Percentiles rank a stretch among this genome's conserved stretches.
Evolutionary conservation across 2,797 vertebrate genomes (phyloP).

Genomic region (Emydoidea blandingii): DNA sequence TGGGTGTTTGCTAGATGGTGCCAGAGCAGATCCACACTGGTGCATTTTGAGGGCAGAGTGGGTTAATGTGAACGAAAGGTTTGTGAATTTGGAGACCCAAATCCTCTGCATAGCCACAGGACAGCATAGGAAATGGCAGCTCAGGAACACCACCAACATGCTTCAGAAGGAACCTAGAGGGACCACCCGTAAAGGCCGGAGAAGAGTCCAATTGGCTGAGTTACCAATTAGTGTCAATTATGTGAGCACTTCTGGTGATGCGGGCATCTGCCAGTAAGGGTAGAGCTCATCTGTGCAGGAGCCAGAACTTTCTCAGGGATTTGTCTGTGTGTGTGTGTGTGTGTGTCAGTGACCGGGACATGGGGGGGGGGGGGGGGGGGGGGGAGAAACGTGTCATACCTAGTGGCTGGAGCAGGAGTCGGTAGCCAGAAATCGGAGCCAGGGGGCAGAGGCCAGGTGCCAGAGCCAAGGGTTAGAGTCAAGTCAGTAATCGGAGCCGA

Average conservation of each 20-base stretch:
- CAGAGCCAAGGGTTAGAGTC: no score
- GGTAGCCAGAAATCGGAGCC: no score
- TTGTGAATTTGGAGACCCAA: rapidly evolving
- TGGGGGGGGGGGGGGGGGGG: no score
- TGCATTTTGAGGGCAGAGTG: background rate
- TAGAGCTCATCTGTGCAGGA: background rate
- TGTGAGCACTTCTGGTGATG: no score
- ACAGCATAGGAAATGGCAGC: background rate
- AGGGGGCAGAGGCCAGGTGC: no score
- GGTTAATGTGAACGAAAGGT: background rate
- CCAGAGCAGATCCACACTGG: background rate
- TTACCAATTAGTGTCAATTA: background rate
- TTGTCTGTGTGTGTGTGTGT: no score
- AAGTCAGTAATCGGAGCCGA: no score
- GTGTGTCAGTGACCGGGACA: no score
- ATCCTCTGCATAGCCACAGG: background rate
- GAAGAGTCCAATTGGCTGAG: background rate
- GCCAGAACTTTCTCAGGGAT: background rate
- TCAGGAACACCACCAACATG: background rate
- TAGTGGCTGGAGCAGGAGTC: no score
- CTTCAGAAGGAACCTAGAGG: background rate
- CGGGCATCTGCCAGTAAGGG: background rate
- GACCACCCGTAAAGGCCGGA: background rate
- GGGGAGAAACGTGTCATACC: no score
- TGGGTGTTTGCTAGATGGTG: background rate